phyloP scores from a whole-genome alignment of 2,797 vertebrate genomes.

The Astyanax mexicanus region DNA sequence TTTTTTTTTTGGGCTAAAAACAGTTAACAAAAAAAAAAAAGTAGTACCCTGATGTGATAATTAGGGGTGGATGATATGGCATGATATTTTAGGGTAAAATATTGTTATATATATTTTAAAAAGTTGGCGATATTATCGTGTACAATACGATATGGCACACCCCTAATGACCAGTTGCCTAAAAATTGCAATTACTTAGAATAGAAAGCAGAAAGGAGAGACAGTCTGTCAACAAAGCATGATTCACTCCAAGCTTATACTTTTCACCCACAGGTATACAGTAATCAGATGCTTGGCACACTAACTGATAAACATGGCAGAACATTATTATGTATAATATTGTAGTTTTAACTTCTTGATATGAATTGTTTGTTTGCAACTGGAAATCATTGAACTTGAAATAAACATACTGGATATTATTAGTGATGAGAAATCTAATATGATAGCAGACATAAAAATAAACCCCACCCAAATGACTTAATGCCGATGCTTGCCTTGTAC shows the following conservation, averaged over 20 bases:
- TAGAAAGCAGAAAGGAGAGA: conserved; percentile 22
- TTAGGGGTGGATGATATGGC: too few species aligned
- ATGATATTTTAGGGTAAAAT: too few species aligned
- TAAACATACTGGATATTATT: not conserved
- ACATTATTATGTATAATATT: not conserved
- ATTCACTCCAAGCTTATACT: not conserved
- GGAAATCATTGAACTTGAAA: not conserved
- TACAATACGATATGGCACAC: too few species aligned
- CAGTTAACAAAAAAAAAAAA: too few species aligned
- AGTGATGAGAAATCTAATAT: not conserved
- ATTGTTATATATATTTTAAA: too few species aligned
- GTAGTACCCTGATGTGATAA: too few species aligned
- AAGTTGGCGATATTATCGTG: too few species aligned
- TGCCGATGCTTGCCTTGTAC: not conserved
- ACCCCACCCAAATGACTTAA: not conserved
- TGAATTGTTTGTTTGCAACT: too few species aligned
- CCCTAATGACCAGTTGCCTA: too few species aligned
- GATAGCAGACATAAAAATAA: not conserved
- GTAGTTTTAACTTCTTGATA: not conserved
- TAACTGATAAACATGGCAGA: not conserved
- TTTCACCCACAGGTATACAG: too few species aligned
- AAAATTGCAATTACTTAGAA: not conserved
- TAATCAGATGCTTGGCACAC: too few species aligned
- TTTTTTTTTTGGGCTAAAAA: too few species aligned
- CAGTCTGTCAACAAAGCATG: conserved; percentile 13